These are phyloP conservation scores for Caretta caretta DNA, from an alignment of 2,113 vertebrate species.

Conservation along the genomic window DNA sequence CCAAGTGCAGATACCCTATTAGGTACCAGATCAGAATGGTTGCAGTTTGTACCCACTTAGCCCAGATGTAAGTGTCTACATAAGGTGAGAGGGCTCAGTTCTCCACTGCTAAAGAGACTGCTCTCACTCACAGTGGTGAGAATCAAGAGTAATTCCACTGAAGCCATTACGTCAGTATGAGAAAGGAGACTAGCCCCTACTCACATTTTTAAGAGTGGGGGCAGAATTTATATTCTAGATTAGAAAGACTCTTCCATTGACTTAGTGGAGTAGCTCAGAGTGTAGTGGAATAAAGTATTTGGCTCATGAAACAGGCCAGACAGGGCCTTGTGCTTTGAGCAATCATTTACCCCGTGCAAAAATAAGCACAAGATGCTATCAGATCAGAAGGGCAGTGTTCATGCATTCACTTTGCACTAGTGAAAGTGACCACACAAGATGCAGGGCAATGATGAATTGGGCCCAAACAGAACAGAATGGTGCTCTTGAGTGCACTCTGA, in stretches of 20 bases:
- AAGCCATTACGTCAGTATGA: rapidly evolving
- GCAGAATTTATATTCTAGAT: not conserved
- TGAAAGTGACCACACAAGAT: rapidly evolving
- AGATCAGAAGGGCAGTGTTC: rapidly evolving
- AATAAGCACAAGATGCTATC: rapidly evolving
- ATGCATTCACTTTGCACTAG: not conserved
- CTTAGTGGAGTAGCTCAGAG: rapidly evolving
- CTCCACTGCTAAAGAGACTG: not conserved
- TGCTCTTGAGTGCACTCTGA: not conserved
- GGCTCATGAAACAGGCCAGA: not conserved
- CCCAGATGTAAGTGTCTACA: not conserved
- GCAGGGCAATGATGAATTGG: rapidly evolving
- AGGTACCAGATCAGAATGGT: not conserved
- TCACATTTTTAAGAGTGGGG: not conserved
- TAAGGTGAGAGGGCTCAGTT: rapidly evolving
- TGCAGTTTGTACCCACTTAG: not conserved
- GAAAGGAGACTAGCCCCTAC: not conserved
- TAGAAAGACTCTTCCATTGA: not conserved
- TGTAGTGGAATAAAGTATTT: not conserved
- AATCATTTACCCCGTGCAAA: rapidly evolving
- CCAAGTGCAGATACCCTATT: not conserved
- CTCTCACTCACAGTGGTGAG: not conserved
- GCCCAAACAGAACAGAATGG: rapidly evolving
- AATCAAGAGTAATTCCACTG: not conserved
- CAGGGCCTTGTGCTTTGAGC: not conserved